Evolutionary conservation across 2,888 invertebrate genomes (phyloP).

Genomic region (Tachystola acroxantha): DNA sequence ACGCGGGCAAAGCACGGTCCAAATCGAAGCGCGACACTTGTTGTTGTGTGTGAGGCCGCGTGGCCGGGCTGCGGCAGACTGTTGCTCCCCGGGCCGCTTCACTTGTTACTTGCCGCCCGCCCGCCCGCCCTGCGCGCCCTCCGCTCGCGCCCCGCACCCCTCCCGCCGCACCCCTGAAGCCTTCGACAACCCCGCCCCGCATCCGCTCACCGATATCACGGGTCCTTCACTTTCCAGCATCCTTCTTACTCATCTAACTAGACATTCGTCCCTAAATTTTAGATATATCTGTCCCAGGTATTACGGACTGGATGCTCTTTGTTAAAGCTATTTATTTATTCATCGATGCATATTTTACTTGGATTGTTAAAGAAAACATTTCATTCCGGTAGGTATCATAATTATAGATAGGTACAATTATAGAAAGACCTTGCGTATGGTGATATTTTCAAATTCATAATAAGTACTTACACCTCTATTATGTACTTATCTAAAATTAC

Average conservation of each 20-base stretch:
- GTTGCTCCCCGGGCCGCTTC: constrained; percentile 77
- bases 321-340: not conserved
- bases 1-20: constrained; percentile 48
- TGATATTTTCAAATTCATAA: too few relatives aligned
- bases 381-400: too few relatives aligned
- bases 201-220: constrained; percentile 61
- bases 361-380: not conserved
- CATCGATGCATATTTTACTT: not conserved
- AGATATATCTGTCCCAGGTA: constrained; percentile 18
- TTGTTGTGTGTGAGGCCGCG: constrained; percentile 62
- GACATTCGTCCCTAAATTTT: constrained; percentile 22
- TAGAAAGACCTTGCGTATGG: too few relatives aligned
- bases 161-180: constrained; percentile 30
- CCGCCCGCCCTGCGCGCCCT: constrained; percentile 39
- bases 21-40: constrained; percentile 43
- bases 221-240: constrained; percentile 66
- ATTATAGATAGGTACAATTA: too few relatives aligned
- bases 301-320: constrained; percentile 6
- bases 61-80: constrained; percentile 75
- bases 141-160: constrained; percentile 34
- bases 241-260: constrained; percentile 50
- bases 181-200: constrained; percentile 54
- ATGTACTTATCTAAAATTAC: too few relatives aligned
- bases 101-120: constrained; percentile 74
- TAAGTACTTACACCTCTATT: too few relatives aligned